These are phyloP conservation scores for Sinonovacula constricta DNA, from an alignment of 1,140 invertebrate species.

Conservation along the genomic window DNA sequence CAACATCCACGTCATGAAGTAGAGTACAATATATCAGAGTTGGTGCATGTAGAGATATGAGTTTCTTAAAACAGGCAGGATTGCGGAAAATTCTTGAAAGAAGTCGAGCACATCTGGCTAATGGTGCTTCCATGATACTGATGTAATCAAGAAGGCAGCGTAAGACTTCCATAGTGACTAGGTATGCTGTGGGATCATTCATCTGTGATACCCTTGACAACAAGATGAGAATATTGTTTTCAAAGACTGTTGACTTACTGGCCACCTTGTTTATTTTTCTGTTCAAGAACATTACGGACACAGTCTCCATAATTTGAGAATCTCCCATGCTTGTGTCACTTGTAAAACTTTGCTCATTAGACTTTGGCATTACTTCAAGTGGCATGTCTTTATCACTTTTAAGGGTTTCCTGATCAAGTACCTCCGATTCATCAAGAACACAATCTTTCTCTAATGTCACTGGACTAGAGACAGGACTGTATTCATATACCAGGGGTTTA, in stretches of 20 bases:
- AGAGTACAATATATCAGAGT: constrained; percentile 52
- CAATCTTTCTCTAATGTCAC: too few species aligned
- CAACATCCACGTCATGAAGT: background rate
- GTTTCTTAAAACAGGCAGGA: constrained; percentile 52
- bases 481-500: too few species aligned
- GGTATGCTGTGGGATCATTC: constrained; percentile 57
- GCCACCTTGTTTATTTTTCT: background rate
- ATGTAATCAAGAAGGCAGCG: constrained; percentile 60
- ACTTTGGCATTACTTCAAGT: too few species aligned
- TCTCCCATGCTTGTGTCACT: background rate
- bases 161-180: constrained; percentile 49
- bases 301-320: too few species aligned
- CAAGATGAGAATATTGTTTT: constrained; percentile 65
- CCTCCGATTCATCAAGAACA: background rate
- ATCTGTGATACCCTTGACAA: constrained; percentile 66
- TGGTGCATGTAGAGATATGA: constrained; percentile 50
- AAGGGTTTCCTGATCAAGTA: too few species aligned
- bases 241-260: constrained; percentile 34
- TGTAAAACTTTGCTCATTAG: background rate
- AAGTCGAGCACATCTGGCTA: constrained; percentile 50
- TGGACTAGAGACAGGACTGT: constrained; percentile 22
- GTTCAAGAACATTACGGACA: too few species aligned
- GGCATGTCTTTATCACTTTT: too few species aligned
- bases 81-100: constrained; percentile 57
- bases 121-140: constrained; percentile 28